Base-by-base conservation (phyloP, 2,888 invertebrate genomes). In the Macrophya annulata region DNA sequence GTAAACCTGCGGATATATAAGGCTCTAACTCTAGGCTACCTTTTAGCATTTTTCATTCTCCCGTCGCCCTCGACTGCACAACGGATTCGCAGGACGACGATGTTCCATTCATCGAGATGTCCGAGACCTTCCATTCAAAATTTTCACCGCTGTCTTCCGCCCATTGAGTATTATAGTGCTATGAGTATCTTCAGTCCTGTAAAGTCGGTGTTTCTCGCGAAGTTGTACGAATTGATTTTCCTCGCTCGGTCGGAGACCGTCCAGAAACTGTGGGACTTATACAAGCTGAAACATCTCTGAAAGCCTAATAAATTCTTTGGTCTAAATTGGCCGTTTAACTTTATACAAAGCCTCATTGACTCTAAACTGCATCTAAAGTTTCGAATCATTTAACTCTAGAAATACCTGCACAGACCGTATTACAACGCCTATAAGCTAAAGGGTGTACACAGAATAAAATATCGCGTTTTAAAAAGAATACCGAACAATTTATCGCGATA, bases 211-310 rank as follows among this genome's bases (percentile, higher is more conserved):
- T 83, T 51, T 68, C 65, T 83, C 83, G 83, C 45, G 37, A 83
- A 83, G 48, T 83, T 71, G 48, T 83, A n/a, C 83, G 15, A 83
- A 83, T 83, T 68, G 68, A 83, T 83, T 83, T 83, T 68, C 83
- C 12, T 71, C 83, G 83, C 83, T 71, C 71, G 51, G 83, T 68
- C 51, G 68, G 83, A 68, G 43, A 9, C 68, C 25, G 43, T 21
- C 12, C 43, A 62, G 59, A 81, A 81, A 81, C 81, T 62, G 55
- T 55, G 43, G 79, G 55, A 51, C 45, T 12, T n/a, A 40, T n/a
- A 40, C 25, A 25, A 48, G 25, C 25, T 48, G 76, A 15, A 37
- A 31, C 15, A 25, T 77, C 6, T 37, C 9, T 48, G 62, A 43
- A 40, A 81, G 81, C 43, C 21, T 81, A 21, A 48, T 59, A 55